Base-by-base conservation (phyloP, 1,140 invertebrate species). In the Oncopodura yosiiana region DNA sequence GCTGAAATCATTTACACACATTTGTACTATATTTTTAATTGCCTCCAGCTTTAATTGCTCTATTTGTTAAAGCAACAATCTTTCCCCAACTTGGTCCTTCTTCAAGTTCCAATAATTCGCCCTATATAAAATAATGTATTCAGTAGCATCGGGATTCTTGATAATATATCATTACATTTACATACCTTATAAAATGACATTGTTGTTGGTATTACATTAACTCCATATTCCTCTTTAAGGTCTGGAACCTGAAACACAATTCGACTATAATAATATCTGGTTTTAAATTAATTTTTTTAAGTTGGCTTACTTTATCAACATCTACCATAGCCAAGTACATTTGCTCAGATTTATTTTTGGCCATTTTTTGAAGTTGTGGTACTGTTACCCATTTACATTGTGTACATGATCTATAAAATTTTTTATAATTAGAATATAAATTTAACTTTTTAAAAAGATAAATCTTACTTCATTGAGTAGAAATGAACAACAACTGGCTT, bases 221-320 rank as follows among this genome's bases (percentile, higher is more conserved):
- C 34, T 14, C 46, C 46, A 16, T 49, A 34, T 26, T 49, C 23
- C 3, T 3, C 11, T n/a, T 14, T 23, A 2, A 49, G 34, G 14
- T 38, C 46, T 1, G 46, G 46, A 26, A 49, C n/a, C n/a, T n/a
- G n/a, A n/a, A n/a, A n/a, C n/a, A n/a, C n/a, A n/a, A n/a, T n/a
- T n/a, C n/a, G n/a, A n/a, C n/a, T n/a, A n/a, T n/a, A n/a, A n/a
- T n/a, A n/a, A n/a, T n/a, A n/a, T n/a, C n/a, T n/a, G n/a, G n/a
- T n/a, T n/a, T n/a, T n/a, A n/a, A n/a, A n/a, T n/a, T n/a, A n/a
- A n/a, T n/a, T n/a, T n/a, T n/a, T n/a, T n/a, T n/a, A n/a, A n/a
- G n/a, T n/a, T n/a, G n/a, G n/a, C n/a, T n/a, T n/a, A n/a, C 46
- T 49, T 49, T 49, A n/a, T 49, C 46, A 19, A 38, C 11, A 24